Percentiles rank a stretch among this genome's conserved stretches.
These are phyloP conservation scores for Botrylloides violaceus DNA, from an alignment of 23 tunicate genomes.

Conservation along the genomic window DNA sequence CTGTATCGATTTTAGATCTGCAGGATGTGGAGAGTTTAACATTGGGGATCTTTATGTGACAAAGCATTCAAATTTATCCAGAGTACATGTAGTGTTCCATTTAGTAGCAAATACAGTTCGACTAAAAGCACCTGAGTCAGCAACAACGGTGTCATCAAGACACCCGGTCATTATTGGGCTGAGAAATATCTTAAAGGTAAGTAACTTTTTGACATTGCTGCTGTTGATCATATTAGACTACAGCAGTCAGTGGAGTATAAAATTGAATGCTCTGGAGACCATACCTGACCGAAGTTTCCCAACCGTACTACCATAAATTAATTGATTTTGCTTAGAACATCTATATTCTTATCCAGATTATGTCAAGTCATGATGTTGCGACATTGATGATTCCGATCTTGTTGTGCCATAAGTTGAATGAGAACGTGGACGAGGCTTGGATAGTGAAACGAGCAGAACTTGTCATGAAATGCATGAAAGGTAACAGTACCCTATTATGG, in stretches of 20 bases:
- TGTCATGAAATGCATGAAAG: slow-evolving; percentile 99
- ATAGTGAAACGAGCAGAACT: slow-evolving; percentile 90
- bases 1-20: slow-evolving; percentile 2
- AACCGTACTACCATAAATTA: too few species aligned
- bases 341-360: slow-evolving; percentile 25
- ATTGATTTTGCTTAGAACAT: slow-evolving; percentile 1
- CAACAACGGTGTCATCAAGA: slow-evolving; percentile 62
- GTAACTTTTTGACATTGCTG: too few species aligned
- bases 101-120: slow-evolving; percentile 48
- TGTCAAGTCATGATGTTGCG: slow-evolving; percentile 63
- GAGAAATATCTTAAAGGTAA: slow-evolving; percentile 69
- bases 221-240: too few species aligned
- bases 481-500: too few species aligned
- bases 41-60: slow-evolving; percentile 90
- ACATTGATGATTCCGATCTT: slow-evolving; percentile 70
- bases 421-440: slow-evolving; percentile 87
- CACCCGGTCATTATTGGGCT: slow-evolving; percentile 67
- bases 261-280: too few species aligned
- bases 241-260: too few species aligned
- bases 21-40: slow-evolving; percentile 4
- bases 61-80: slow-evolving; percentile 90
- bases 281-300: too few species aligned
- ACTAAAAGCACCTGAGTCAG: slow-evolving; percentile 43
- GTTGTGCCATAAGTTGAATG: slow-evolving; percentile 64
- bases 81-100: slow-evolving; percentile 87